Conservation (phyloP, 1,140 invertebrate species). For the Colletes gigas region DNA sequence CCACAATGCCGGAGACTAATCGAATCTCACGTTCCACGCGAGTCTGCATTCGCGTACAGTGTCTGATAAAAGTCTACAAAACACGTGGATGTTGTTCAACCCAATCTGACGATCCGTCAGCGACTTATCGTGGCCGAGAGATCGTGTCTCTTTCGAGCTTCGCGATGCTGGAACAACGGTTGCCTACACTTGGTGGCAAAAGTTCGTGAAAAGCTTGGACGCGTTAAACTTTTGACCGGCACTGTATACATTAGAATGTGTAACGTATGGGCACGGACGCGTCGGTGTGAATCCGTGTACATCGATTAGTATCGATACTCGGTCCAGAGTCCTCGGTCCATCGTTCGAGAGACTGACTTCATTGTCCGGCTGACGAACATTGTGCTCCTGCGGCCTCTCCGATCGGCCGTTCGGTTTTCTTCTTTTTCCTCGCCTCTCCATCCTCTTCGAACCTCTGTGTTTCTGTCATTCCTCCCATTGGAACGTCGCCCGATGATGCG, state of each 20-base stretch:
- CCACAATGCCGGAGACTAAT: constrained; percentile 68
- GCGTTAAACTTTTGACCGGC: neutral
- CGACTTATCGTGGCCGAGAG: too few relatives aligned
- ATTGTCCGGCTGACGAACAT: constrained; percentile 69
- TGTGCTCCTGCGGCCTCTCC: constrained; percentile 60
- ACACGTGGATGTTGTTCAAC: neutral
- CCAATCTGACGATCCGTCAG: too few relatives aligned
- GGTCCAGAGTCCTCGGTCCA: constrained; percentile 47
- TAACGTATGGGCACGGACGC: constrained; percentile 20
- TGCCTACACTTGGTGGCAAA: too few relatives aligned
- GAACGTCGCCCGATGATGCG: constrained; percentile 47
- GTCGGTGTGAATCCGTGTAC: constrained; percentile 47
- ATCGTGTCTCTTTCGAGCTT: too few relatives aligned
- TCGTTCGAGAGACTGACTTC: constrained; percentile 57
- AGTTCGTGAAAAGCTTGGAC: too few relatives aligned
- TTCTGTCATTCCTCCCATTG: constrained; percentile 57
- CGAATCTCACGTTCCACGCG: constrained; percentile 58
- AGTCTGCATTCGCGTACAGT: constrained; percentile 33
- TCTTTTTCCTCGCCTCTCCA: neutral
- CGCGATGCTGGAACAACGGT: too few relatives aligned
- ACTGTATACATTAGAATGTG: constrained; percentile 25
- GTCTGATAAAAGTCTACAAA: constrained; percentile 4
- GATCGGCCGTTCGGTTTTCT: neutral
- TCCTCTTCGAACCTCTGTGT: constrained; percentile 26
- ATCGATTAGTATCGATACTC: constrained; percentile 72